Evolutionary conservation across 2,113 vertebrate genomes (phyloP), one percentile per base, ranked within the genome.

Genomic region (Oncorhynchus mykiss): DNA sequence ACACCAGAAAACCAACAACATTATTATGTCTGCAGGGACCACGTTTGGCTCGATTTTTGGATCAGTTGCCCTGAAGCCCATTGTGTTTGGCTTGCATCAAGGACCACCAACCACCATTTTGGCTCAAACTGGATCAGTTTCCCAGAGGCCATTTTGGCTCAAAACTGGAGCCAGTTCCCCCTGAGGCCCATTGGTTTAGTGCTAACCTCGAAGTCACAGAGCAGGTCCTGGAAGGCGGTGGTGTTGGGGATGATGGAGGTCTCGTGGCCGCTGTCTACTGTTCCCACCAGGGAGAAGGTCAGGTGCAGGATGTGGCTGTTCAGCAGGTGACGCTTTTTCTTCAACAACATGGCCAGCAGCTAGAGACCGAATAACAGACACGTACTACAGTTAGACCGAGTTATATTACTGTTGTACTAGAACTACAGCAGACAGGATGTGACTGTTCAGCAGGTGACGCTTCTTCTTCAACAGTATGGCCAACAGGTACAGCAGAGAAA

Each of bases 191-290:
- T 24, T 20, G 2, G 67, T n/a, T 8, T 4, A 39, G 20, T 24
- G 82, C 90, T 34, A 90, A 99, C 98, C 88, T 99, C 97, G 82
- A 99, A 98, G 91, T 99, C 98, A 22, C 98, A 99, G 8, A 99
- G 97, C 27, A 99, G 93, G 84, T 99, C 98, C 91, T 99, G 98
- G 88, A 99, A 99, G 78, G 97, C 98, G 5, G 95, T 95, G 82
- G 96, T 97, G 91, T 99, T 99, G 73, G 98, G 98, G 78, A 99
- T 99, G 87, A 99, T 99, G 82, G 97, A 99, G 7, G 98, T 99
- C 89, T 99, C 98, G 0, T 99, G 97, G 24, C 98, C 98, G 0
- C 98, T 99, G 73, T 99, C 98, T 0, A 99, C 97, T 0, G 98
- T 99, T 75, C 98, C 98, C 89, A 99, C 98, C 90, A 99, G 89